phyloP scores from a whole-genome alignment of 2,113 vertebrate genomes.

The Setophaga petechia region DNA sequence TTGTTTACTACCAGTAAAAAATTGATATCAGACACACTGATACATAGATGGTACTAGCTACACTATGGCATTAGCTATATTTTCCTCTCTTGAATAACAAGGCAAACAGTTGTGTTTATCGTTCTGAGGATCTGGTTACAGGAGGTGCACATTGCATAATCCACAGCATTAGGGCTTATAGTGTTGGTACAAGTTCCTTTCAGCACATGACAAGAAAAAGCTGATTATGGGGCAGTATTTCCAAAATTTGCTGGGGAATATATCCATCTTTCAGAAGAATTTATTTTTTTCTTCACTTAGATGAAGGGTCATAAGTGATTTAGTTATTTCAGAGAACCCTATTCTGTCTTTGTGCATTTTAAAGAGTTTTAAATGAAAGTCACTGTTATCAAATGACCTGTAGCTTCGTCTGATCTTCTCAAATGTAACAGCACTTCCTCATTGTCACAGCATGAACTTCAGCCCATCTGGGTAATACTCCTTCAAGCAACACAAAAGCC shows the following conservation, averaged over 20 bases:
- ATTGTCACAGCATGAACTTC: constrained; percentile 50
- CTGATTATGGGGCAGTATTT: background rate
- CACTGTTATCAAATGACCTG: background rate
- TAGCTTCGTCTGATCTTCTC: constrained; percentile 42
- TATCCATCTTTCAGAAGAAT: background rate
- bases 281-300: background rate
- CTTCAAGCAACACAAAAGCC: constrained; percentile 58
- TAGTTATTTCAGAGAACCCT: background rate
- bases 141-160: background rate
- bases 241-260: background rate
- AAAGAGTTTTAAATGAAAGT: background rate
- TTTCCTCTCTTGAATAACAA: background rate
- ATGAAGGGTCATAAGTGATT: background rate
- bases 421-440: constrained; percentile 47
- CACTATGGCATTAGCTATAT: accelerated
- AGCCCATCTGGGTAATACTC: constrained; percentile 23
- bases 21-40: background rate
- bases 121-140: background rate
- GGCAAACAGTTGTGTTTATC: background rate
- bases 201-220: background rate
- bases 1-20: background rate
- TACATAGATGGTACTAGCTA: background rate
- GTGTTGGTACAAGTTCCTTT: background rate
- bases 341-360: background rate
- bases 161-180: background rate